phyloP scores from a whole-genome alignment of 1,140 invertebrate genomes.

The Xylocopa sonorina region DNA sequence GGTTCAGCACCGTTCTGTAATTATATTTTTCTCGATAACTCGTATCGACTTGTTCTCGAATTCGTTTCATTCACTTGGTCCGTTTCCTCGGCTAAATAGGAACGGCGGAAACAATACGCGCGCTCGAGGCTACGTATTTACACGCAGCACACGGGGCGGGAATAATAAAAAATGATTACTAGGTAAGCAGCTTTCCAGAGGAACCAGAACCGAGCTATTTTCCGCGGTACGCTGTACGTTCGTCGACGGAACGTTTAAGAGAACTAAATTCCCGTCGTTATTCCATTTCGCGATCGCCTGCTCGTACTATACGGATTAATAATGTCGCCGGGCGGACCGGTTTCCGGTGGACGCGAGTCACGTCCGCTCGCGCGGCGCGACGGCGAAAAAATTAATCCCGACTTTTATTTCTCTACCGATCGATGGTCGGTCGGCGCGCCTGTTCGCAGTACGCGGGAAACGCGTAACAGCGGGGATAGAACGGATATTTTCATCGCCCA shows the following conservation, averaged over 20 bases:
- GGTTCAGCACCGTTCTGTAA: too few species aligned
- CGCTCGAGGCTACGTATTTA: too few species aligned
- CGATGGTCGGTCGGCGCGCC: not conserved
- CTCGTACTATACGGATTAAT: not conserved
- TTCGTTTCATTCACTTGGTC: too few species aligned
- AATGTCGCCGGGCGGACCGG: not conserved
- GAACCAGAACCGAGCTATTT: not conserved
- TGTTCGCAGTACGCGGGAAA: not conserved
- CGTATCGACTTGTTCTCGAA: too few species aligned
- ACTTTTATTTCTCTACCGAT: not conserved
- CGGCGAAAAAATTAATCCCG: slow-evolving; percentile 17
- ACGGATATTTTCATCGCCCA: not conserved
- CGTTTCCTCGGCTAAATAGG: too few species aligned
- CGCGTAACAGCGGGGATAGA: not conserved
- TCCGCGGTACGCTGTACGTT: not conserved
- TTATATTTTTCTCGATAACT: too few species aligned
- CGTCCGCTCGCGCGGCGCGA: not conserved
- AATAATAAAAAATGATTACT: not conserved
- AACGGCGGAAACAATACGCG: too few species aligned
- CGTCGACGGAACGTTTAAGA: not conserved
- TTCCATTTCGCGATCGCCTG: not conserved
- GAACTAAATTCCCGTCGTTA: not conserved
- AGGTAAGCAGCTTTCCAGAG: not conserved
- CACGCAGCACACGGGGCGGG: not conserved
- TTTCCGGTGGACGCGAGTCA: not conserved